Evolutionary conservation across 2,888 invertebrate species (phyloP).

Genomic region (Anaspis maculata): DNA sequence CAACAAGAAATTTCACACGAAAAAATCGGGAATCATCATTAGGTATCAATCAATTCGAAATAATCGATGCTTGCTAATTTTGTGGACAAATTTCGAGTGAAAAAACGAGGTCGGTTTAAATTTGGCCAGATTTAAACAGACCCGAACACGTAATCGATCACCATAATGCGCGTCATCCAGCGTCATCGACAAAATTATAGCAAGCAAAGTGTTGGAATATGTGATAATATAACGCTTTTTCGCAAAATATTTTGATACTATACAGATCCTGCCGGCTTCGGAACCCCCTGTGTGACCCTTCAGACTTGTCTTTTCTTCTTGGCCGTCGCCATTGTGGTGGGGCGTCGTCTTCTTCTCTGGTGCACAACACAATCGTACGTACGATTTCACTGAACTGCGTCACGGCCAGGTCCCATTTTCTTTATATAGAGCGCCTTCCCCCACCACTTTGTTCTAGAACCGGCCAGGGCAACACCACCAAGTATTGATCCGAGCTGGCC

Average conservation of each 20-base stretch:
- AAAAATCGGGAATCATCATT: conserved; percentile 6
- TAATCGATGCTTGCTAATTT: conserved; percentile 12
- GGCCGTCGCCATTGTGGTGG: too few species aligned
- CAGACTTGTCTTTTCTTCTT: too few species aligned
- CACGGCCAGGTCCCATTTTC: not conserved
- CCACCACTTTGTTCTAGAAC: conserved; percentile 13
- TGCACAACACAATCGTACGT: conserved; percentile 14
- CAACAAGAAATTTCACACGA: conserved; percentile 12
- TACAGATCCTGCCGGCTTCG: not conserved
- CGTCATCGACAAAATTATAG: too few species aligned
- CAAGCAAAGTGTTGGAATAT: too few species aligned
- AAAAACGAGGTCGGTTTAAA: conserved; percentile 4
- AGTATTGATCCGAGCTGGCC: too few species aligned
- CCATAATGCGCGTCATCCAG: not conserved
- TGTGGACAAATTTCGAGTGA: conserved; percentile 1
- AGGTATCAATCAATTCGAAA: not conserved
- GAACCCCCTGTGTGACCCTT: conserved; percentile 1
- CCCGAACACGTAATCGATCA: not conserved
- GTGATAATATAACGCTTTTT: too few species aligned
- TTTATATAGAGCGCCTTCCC: conserved; percentile 7
- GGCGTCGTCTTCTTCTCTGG: conserved; percentile 1
- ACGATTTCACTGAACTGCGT: conserved; percentile 13
- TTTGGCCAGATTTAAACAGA: conserved; percentile 13
- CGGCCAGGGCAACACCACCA: too few species aligned
- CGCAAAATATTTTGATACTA: not conserved